Percentiles rank a stretch among this genome's conserved stretches.
These are phyloP conservation scores for Eurypyga helias DNA, from an alignment of 2,113 vertebrate species.

Conservation along the genomic window DNA sequence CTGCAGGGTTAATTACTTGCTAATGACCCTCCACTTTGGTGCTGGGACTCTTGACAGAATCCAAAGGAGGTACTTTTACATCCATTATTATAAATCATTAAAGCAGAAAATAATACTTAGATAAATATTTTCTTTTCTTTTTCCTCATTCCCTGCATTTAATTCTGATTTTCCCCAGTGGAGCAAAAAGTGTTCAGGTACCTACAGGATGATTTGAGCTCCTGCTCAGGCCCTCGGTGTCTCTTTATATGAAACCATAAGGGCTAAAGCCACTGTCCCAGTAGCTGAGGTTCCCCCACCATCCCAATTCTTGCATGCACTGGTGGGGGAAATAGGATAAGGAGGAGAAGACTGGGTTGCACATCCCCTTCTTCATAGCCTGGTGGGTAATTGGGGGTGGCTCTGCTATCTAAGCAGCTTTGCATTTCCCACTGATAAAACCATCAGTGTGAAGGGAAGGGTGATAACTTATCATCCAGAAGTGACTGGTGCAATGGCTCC, in stretches of 20 bases:
- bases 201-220: not conserved
- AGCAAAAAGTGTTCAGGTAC: not conserved
- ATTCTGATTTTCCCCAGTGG: not conserved
- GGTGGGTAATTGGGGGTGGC: not conserved
- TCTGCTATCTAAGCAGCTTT: not conserved
- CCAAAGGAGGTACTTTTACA: not conserved
- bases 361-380: not conserved
- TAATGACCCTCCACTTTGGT: not conserved
- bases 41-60: not conserved
- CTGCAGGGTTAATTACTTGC: not conserved
- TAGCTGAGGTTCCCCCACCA: not conserved
- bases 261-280: not conserved
- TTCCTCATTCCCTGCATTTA: not conserved
- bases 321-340: not conserved
- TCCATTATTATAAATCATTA: not conserved
- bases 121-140: fast-evolving
- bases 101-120: not conserved
- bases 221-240: not conserved
- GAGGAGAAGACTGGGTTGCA: not conserved
- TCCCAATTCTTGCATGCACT: fast-evolving
- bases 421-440: not conserved
- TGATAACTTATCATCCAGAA: not conserved
- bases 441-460: not conserved
- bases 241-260: not conserved
- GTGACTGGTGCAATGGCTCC: not conserved